Base-by-base conservation (phyloP, 2,888 invertebrate genomes). In the Erebia ligea region DNA sequence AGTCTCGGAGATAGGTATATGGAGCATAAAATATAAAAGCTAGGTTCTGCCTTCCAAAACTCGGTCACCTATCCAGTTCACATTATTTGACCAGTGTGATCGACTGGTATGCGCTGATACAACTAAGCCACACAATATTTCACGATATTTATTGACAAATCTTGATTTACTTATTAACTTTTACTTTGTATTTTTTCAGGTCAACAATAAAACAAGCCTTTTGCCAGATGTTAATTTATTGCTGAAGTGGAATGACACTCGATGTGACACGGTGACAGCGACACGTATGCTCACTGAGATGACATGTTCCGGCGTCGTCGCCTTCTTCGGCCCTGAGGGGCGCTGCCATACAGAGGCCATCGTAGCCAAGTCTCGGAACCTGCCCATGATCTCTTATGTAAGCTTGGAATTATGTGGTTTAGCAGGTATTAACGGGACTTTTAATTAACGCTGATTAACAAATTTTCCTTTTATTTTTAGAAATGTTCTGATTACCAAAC, bases 301-400 rank as follows among this genome's bases (percentile, higher is more conserved):
- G 97, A 96, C 98, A 86, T 98, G 98, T 86, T 95, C 96, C 69
- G 97, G 97, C 67, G 97, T 98, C 69, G 96, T 97, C 48, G 98
- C 97, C 66, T 98, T 99, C 94, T 98, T 99, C 87, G 99, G 99
- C 4, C 98, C 99, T 2, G 99, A 99, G 91, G 98, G 98, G 72
- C 95, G 96, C 67, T 99, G 99, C 91, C 95, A 96, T 83, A 98
- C 98, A n/a, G 99, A 99, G 89, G 98, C 99, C 68, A 97, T 98
- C 80, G 96, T 99, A 68, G 97, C 99, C 34, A 98, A 98, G 85
- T 97, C 98, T 61, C 95, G 97, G 87, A 98, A 99, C 93, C 95
- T 98, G 84, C 98, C 99, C 72, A 98, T 99, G 98, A 97, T 99
- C 88, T 98, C 98, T 85, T 98, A 98, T 91, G 99, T 99, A 92